Evolutionary conservation across 2,797 vertebrate genomes (phyloP), one percentile per base, ranked within the genome.

Genomic region (Pseudocheirus occidentalis): DNA sequence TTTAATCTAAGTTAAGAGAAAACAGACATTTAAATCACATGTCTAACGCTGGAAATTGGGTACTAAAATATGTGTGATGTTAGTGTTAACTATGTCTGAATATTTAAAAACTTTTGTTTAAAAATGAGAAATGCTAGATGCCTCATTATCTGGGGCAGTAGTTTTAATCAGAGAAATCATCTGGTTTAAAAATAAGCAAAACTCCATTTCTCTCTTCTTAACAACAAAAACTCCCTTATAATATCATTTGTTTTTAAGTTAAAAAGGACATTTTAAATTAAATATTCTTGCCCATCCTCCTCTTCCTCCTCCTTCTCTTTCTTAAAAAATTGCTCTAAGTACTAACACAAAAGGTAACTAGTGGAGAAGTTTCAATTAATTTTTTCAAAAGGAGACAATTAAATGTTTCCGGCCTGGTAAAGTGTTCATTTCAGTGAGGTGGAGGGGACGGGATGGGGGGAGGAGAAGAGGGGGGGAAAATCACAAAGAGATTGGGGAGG

Each of bases 381-480:
- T 99, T 99, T 99, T 99, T 99, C 99, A 99, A 99, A 99, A 99
- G 98, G 99, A 99, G 99, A 99, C 99, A 99, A 99, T 99, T 99
- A 99, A 99, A 99, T 99, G 99, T 99, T 99, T 99, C 99, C 99
- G 99, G 99, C 99, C 99, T 96, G 98, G 99, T 99, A 99, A 99
- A 99, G 99, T 99, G 99, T 99, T 99, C 99, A 99, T 99, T 99
- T 99, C 99, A 99, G 99, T 52, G 97, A 98, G 98, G 98, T 98
- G 97, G 97, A 97, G 97, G 97, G 95, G 96, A n/a, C 91, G 96
- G 96, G 97, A 90, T 14, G 0, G 28, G 55, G 96, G 92, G 93
- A 97, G 98, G 97, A 96, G 94, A 94, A 98, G 97, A 98, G 97
- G 96, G 98, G 96, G 98, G 97, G 98, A 55, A 97, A 97, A 98